Percentiles rank a stretch among this genome's conserved stretches.
These are phyloP conservation scores for Aphodius sticticus DNA, from an alignment of 2,888 invertebrate genomes.

Conservation along the genomic window DNA sequence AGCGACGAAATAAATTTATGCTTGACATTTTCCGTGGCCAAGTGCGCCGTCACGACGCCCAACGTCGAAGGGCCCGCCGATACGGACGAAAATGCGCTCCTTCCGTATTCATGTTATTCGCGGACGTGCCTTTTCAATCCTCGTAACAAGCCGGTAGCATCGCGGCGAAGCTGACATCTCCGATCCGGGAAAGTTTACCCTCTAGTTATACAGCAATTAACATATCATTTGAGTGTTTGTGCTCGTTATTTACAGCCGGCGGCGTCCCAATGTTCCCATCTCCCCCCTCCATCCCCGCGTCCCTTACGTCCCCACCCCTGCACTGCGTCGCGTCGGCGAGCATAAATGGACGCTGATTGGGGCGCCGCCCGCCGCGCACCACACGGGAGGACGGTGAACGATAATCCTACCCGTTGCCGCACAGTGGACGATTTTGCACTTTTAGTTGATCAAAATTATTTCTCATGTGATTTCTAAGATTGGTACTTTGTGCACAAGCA, in stretches of 20 bases:
- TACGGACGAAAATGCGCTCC: conserved; percentile 39
- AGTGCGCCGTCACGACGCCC: not conserved
- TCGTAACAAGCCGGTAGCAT: conserved; percentile 47
- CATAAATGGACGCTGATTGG: not conserved
- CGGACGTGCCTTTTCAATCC: conserved; percentile 57
- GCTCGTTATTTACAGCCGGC: conserved; percentile 49
- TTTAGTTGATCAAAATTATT: too few relatives aligned
- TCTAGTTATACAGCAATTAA: conserved; percentile 56
- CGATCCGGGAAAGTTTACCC: conserved; percentile 48
- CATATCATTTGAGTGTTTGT: conserved; percentile 57
- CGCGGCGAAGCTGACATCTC: conserved; percentile 16
- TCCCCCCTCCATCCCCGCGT: not conserved
- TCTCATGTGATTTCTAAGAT: too few relatives aligned
- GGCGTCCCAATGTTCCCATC: conserved; percentile 13
- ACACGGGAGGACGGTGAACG: not conserved
- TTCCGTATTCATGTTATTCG: conserved; percentile 56
- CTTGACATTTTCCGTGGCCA: too few relatives aligned
- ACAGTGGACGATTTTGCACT: too few relatives aligned
- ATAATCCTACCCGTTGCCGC: too few relatives aligned
- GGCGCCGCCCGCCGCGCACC: not conserved
- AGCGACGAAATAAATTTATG: not conserved
- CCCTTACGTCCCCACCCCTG: not conserved
- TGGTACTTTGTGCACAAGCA: too few relatives aligned
- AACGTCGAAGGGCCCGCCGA: conserved; percentile 38
- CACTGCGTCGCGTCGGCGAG: conserved; percentile 12